Evolutionary conservation across 2,888 invertebrate genomes (phyloP).

Genomic region (Cotesia congregata): DNA sequence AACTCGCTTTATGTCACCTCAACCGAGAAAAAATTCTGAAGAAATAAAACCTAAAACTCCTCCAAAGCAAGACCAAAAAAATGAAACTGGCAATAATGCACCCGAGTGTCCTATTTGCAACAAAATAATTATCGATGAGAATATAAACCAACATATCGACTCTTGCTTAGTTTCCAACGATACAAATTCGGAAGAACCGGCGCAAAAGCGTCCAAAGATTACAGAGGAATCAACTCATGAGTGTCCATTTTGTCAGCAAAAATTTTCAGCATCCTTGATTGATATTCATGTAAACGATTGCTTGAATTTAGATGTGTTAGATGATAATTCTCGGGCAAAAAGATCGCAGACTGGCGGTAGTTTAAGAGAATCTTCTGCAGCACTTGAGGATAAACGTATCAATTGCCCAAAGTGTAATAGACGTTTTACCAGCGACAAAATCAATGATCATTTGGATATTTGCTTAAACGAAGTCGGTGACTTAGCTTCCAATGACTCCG

Average conservation of each 20-base stretch:
- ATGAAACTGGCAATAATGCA: background rate
- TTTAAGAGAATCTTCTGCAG: conserved; percentile 27
- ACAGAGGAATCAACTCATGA: background rate
- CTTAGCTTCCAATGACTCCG: background rate
- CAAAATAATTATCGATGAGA: background rate
- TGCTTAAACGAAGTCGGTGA: conserved; percentile 28
- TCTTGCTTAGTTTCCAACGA: conserved; percentile 32
- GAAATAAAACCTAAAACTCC: conserved; percentile 13
- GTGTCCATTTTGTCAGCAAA: conserved; percentile 26
- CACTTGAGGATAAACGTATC: conserved; percentile 41
- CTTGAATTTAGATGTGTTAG: background rate
- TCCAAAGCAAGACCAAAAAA: no score
- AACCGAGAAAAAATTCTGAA: conserved; percentile 4
- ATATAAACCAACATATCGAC: conserved; percentile 46
- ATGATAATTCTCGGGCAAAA: background rate
- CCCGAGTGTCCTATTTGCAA: conserved; percentile 44
- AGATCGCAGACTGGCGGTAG: background rate
- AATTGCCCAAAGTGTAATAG: conserved; percentile 70
- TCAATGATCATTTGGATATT: conserved; percentile 68
- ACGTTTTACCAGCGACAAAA: conserved; percentile 57
- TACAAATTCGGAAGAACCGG: background rate
- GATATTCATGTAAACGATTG: background rate
- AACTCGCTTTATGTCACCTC: conserved; percentile 50
- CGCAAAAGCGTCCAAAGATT: background rate
- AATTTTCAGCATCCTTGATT: background rate